Conservation (phyloP, 35 echinoderm and acorn worm genomes). For the Apostichopus californicus region DNA sequence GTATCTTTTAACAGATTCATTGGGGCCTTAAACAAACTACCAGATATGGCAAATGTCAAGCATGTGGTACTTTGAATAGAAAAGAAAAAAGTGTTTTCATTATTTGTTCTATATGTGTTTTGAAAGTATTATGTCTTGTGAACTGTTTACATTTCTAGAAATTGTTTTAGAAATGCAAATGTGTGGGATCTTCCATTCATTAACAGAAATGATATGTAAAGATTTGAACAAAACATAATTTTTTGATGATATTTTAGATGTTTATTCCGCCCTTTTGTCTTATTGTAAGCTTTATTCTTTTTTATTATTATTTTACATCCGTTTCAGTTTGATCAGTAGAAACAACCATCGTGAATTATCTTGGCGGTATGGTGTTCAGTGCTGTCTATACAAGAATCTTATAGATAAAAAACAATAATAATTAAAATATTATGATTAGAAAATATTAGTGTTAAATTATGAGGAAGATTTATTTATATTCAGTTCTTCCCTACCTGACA, state of each 20-base stretch:
- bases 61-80: background rate
- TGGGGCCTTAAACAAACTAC: background rate
- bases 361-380: too few relatives aligned
- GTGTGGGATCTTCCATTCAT: background rate
- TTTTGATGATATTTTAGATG: background rate
- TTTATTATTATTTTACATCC: too few relatives aligned
- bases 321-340: too few relatives aligned
- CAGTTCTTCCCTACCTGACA: too few relatives aligned
- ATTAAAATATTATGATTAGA: too few relatives aligned
- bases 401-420: too few relatives aligned
- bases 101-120: background rate
- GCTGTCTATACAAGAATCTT: too few relatives aligned
- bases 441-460: too few relatives aligned
- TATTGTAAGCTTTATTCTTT: background rate
- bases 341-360: too few relatives aligned
- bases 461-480: too few relatives aligned
- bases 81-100: background rate
- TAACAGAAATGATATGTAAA: background rate
- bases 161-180: constrained; percentile 1
- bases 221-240: background rate
- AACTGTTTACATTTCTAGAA: background rate
- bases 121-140: background rate
- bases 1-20: background rate
- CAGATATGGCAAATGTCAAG: background rate
- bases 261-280: background rate